phyloP scores from a whole-genome alignment of 2,888 invertebrate species.

The Gisinianus flammeolus region DNA sequence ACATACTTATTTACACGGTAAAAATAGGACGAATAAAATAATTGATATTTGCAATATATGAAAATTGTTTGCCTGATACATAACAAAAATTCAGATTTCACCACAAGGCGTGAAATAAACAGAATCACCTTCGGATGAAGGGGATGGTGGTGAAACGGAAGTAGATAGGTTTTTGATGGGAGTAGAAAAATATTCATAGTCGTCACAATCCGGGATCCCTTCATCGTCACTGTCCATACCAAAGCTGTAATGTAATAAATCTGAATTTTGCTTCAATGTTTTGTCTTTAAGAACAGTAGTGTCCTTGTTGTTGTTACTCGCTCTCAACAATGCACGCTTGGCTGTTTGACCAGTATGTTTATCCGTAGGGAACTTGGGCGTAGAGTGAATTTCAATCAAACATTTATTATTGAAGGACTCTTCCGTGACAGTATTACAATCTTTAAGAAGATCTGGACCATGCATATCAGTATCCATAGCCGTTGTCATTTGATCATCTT shows the following conservation, averaged over 20 bases:
- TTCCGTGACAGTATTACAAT: background rate
- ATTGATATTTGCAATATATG: too few relatives aligned
- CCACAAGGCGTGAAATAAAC: constrained; percentile 36
- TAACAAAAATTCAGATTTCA: constrained; percentile 12
- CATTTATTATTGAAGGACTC: background rate
- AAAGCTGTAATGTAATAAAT: constrained; percentile 10
- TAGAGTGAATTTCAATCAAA: background rate
- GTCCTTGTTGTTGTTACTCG: background rate
- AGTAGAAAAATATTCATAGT: constrained; percentile 25
- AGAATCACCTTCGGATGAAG: constrained; percentile 8
- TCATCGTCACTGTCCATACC: constrained; percentile 18
- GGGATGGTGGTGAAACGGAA: background rate
- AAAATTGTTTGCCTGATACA: too few relatives aligned
- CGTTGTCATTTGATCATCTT: too few relatives aligned
- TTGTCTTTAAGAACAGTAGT: background rate
- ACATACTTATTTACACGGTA: too few relatives aligned
- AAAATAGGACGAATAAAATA: too few relatives aligned
- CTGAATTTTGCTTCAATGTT: background rate
- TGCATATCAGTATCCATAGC: too few relatives aligned
- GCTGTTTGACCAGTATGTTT: background rate
- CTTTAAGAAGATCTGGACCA: too few relatives aligned
- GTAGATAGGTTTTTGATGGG: constrained; percentile 24
- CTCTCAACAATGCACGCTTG: background rate
- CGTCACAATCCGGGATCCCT: background rate
- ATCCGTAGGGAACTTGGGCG: background rate